Evolutionary conservation across 2,888 invertebrate genomes (phyloP).

Genomic region (Amphipoea lucens): DNA sequence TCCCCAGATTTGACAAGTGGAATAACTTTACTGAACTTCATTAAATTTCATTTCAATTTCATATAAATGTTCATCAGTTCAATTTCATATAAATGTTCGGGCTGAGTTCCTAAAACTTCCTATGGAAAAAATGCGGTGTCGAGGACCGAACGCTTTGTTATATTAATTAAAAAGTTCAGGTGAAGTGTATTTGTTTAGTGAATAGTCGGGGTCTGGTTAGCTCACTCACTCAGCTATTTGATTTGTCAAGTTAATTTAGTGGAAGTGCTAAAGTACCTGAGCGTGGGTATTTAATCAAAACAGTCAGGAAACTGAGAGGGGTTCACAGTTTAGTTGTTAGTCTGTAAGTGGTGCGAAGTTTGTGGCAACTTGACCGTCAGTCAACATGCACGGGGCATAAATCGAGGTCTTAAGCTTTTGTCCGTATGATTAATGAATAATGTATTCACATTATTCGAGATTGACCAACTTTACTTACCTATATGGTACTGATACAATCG

Average conservation of each 20-base stretch:
- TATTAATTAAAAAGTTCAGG: constrained; percentile 11
- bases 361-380: not conserved
- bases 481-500: not conserved
- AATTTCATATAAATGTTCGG: constrained; percentile 9
- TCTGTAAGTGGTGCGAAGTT: not conserved
- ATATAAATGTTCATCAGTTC: too few relatives aligned
- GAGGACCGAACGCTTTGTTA: constrained; percentile 2
- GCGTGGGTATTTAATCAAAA: constrained; percentile 34
- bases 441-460: not conserved
- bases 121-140: not conserved
- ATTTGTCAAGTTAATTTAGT: constrained; percentile 30
- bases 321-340: constrained; percentile 24
- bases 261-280: constrained; percentile 23
- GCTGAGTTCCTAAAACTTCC: not conserved
- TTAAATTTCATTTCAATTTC: too few relatives aligned
- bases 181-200: constrained; percentile 22
- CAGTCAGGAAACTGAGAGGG: constrained; percentile 4
- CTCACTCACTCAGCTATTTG: constrained; percentile 23
- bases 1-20: too few relatives aligned
- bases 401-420: constrained; percentile 19
- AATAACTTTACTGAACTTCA: too few relatives aligned
- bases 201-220: constrained; percentile 2
- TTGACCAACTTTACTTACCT: not conserved
- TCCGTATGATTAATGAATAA: constrained; percentile 10
- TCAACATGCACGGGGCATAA: constrained; percentile 10